Evolutionary conservation across 2,888 invertebrate species (phyloP), one percentile per base, ranked within the genome.

Genomic region (Drosophila anomalata): DNA sequence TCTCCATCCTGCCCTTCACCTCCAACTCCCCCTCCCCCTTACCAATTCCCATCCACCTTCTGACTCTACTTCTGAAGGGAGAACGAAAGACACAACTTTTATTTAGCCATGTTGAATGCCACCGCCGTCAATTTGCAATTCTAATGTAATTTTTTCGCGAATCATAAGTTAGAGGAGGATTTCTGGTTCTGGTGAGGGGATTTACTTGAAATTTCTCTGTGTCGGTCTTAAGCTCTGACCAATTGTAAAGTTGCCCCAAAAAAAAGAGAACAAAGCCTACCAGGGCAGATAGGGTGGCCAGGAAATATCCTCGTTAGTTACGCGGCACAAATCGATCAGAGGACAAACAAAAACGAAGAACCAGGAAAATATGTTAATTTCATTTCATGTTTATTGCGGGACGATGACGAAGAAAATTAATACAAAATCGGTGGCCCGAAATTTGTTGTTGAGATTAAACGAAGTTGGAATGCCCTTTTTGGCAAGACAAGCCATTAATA

Each of bases 141-240:
- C 89, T 84, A 89, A 89, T 89, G 89, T 89, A 89, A 90, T 89
- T 90, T 90, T 89, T 89, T 87, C 80, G 86, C 83, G 79, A 85
- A 85, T 87, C 83, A 87, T 81, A 89, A 89, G 89, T 88, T 86
- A 85, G 82, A 39, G 77, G 70, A 67, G 77, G 55, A 62, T 26
- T 44, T 58, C 20, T 14, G 24, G 39, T 44, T 58, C 20, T 20
- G 24, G 46, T 42, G 53, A 24, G 70, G 69, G 54, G 69, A 44
- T 56, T 62, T 52, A 54, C 47, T 67, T 67, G 68, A 67, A 66
- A 66, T 51, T 71, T 71, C 24, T 33, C 57, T 36, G 36, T 36
- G 14, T n/a, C 39, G 31, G 29, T 56, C 59, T 42, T 42, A 36
- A 71, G 71, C 73, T 77, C 73, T 81, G 81, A 79, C 85, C 81